Evolutionary conservation across 2,113 vertebrate species (phyloP).

Genomic region (Paralichthys olivaceus): DNA sequence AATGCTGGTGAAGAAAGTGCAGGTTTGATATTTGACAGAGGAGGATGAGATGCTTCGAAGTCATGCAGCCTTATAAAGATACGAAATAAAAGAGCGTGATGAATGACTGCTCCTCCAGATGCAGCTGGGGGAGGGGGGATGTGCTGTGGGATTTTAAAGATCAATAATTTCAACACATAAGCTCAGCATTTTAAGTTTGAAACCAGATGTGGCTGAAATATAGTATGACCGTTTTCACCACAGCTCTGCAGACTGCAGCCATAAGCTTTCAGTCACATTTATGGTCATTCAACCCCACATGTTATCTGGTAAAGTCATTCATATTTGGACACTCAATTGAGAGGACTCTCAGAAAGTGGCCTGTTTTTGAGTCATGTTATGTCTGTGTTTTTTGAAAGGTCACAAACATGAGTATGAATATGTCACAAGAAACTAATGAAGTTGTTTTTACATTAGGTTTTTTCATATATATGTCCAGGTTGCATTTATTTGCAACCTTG

Average conservation of each 20-base stretch:
- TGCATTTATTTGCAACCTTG: no score
- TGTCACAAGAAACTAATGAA: no score
- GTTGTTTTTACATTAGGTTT: no score
- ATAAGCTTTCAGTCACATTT: neutral
- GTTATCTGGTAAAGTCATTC: neutral
- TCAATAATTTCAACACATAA: conserved; percentile 51
- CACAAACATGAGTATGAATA: neutral
- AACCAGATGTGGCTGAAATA: conserved; percentile 39
- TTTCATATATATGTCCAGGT: no score
- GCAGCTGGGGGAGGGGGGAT: conserved; percentile 23
- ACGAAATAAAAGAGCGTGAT: conserved; percentile 48
- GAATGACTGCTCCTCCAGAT: conserved; percentile 42
- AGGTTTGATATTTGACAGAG: conserved; percentile 33
- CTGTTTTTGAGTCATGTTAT: neutral
- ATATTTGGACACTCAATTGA: neutral
- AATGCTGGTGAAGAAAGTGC: conserved; percentile 10
- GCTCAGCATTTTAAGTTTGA: conserved; percentile 18
- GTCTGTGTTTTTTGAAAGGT: neutral
- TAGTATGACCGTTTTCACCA: neutral
- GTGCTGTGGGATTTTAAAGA: conserved; percentile 31
- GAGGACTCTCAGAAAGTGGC: neutral
- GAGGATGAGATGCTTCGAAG: conserved; percentile 14
- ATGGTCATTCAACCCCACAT: neutral
- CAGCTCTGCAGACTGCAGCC: neutral
- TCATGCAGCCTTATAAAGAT: conserved; percentile 18